Evolutionary conservation across 1,140 invertebrate genomes (phyloP).

Genomic region (Trichonephila inaurata): DNA sequence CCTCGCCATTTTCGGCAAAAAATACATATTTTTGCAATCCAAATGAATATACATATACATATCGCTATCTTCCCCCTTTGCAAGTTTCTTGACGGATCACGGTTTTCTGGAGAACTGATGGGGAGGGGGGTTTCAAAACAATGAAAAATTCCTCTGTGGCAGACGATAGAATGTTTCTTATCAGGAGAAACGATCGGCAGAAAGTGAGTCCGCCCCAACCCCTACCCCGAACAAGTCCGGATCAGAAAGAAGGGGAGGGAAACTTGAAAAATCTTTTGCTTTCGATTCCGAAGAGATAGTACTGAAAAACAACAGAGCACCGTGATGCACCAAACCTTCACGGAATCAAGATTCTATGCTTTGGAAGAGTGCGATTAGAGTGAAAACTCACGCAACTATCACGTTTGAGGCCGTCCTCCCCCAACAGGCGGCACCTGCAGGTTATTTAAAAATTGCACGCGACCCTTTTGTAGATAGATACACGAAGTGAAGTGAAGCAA

Average conservation of each 20-base stretch:
- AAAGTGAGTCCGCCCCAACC: background rate
- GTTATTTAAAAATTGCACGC: constrained; percentile 37
- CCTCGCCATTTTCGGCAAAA: too few relatives aligned
- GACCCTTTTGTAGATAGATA: background rate
- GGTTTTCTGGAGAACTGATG: background rate
- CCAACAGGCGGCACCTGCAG: background rate
- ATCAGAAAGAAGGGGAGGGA: background rate
- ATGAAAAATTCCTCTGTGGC: background rate
- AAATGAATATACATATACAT: too few relatives aligned
- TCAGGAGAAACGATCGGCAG: background rate
- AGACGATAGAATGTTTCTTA: constrained; percentile 21
- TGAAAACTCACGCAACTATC: constrained; percentile 44
- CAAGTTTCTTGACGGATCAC: background rate
- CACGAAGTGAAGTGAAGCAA: background rate
- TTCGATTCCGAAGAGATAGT: background rate
- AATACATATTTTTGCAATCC: too few relatives aligned
- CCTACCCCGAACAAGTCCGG: background rate
- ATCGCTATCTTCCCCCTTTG: background rate
- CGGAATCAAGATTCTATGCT: constrained; percentile 8
- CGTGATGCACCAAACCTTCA: background rate
- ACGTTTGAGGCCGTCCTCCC: background rate
- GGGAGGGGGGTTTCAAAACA: background rate
- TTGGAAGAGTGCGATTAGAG: constrained; percentile 28
- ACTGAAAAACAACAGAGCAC: background rate
- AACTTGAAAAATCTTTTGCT: constrained; percentile 1